A percentile compares a stretch with the other conserved stretches of the same genome.
Conservation (phyloP, 2,797 vertebrate species). For the Xenopus petersii region DNA sequence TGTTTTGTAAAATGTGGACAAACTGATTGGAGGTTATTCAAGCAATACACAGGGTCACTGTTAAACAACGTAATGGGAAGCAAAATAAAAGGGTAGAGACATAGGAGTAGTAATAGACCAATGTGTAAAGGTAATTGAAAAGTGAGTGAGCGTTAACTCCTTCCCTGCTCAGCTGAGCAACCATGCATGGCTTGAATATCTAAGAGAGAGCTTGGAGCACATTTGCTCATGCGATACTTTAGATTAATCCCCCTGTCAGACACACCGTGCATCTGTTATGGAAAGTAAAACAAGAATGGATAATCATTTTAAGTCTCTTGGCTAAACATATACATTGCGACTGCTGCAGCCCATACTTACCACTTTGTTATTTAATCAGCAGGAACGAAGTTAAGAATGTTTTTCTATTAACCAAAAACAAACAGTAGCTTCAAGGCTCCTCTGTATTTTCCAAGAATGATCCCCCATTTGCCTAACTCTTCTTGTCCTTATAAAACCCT, state of each 20-base stretch:
- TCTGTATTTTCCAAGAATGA: background rate
- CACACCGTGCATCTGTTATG: conserved; percentile 45
- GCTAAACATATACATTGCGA: conserved; percentile 51
- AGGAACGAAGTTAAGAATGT: conserved; percentile 55
- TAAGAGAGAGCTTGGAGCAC: conserved; percentile 32
- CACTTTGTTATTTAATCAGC: conserved; percentile 59
- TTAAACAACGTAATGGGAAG: conserved; percentile 33
- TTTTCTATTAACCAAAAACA: conserved; percentile 53
- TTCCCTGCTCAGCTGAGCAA: conserved; percentile 24
- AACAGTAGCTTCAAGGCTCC: conserved; percentile 38
- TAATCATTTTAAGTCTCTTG: conserved; percentile 51
- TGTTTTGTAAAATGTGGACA: conserved; percentile 39
- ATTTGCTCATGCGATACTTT: conserved; percentile 33
- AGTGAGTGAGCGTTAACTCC: conserved; percentile 27
- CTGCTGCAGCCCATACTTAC: conserved; percentile 49
- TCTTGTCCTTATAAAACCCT: conserved; percentile 21
- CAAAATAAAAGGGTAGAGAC: conserved; percentile 34
- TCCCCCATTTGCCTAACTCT: background rate
- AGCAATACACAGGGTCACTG: conserved; percentile 33
- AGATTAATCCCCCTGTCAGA: conserved; percentile 44
- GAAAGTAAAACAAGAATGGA: conserved; percentile 54
- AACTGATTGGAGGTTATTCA: conserved; percentile 35
- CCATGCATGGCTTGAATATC: conserved; percentile 10
- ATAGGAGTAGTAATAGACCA: conserved; percentile 15
- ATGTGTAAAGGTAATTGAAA: conserved; percentile 43